Evolutionary conservation across 2,113 vertebrate genomes (phyloP).

Genomic region (Strigops habroptila): DNA sequence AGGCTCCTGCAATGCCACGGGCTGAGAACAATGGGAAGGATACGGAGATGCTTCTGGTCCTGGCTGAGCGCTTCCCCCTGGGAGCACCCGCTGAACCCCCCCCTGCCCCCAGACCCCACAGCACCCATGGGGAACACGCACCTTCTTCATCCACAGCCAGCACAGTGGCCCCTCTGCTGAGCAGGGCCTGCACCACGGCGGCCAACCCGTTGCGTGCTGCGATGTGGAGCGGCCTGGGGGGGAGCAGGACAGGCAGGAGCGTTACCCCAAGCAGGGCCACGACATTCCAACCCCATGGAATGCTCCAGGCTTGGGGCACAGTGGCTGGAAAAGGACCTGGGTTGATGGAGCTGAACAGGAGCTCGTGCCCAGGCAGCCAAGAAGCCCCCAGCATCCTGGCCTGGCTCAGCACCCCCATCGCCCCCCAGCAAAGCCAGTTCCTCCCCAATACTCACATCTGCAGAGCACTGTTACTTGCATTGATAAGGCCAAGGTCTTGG

Average conservation of each 20-base stretch:
- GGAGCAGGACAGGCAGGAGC: not conserved
- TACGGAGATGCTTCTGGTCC: not conserved
- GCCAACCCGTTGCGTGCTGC: conserved; percentile 93
- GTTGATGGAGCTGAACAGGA: too few species aligned
- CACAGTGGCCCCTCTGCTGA: conserved; percentile 93
- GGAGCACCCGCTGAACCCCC: too few species aligned
- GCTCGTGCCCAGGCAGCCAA: too few species aligned
- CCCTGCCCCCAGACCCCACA: not conserved
- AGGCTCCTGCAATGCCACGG: rapidly evolving
- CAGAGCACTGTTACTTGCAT: conserved; percentile 90
- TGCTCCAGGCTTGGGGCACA: not conserved
- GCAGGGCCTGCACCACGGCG: conserved; percentile 93
- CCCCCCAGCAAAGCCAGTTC: not conserved
- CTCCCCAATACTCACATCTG: conserved; percentile 87
- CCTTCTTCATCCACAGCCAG: conserved; percentile 96
- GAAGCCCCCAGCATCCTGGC: not conserved
- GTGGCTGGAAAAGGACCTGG: not conserved
- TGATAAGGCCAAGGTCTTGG: conserved; percentile 92
- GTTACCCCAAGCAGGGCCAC: not conserved
- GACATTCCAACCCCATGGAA: not conserved
- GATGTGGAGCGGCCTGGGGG: conserved; percentile 92
- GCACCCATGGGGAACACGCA: conserved; percentile 31
- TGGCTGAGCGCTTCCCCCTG: rapidly evolving
- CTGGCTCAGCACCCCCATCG: not conserved
- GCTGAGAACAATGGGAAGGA: rapidly evolving